A percentile compares a stretch with the other conserved stretches of the same genome.
These are phyloP conservation scores for Drosophila grimshawi DNA, from an alignment of 1,140 invertebrate genomes.

Conservation along the genomic window DNA sequence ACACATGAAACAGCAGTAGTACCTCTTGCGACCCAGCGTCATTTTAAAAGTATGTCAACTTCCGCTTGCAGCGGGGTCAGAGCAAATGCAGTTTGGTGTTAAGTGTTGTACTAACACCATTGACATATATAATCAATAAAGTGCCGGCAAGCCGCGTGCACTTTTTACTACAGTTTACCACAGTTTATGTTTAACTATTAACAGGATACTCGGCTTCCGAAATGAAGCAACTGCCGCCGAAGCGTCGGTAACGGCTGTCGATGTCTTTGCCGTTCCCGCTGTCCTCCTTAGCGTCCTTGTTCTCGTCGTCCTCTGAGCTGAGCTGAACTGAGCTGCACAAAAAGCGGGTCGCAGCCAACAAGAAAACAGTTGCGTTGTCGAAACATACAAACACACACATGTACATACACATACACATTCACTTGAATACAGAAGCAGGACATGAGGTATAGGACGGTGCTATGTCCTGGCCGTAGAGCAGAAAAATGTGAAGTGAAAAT, in stretches of 20 bases:
- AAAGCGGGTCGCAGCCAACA: slow-evolving; percentile 67
- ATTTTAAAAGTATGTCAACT: slow-evolving; percentile 63
- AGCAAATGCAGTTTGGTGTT: slow-evolving; percentile 37
- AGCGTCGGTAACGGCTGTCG: slow-evolving; percentile 9
- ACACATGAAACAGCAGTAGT: slow-evolving; percentile 7
- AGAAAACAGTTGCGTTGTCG: slow-evolving; percentile 67
- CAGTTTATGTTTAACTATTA: slow-evolving; percentile 82
- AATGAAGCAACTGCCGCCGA: slow-evolving; percentile 69
- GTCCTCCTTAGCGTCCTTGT: slow-evolving; percentile 1
- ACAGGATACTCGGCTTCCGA: slow-evolving; percentile 73
- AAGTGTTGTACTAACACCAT: slow-evolving; percentile 18
- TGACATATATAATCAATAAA: slow-evolving; percentile 66
- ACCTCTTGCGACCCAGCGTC: slow-evolving; percentile 7
- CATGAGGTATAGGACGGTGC: slow-evolving; percentile 44
- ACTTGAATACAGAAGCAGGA: background rate
- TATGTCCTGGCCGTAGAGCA: slow-evolving; percentile 59
- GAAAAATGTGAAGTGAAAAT: slow-evolving; percentile 65
- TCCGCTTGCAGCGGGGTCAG: slow-evolving; percentile 45
- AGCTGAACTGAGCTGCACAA: slow-evolving; percentile 26
- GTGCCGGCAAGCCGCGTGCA: slow-evolving; percentile 52
- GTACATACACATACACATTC: background rate
- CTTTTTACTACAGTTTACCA: slow-evolving; percentile 78
- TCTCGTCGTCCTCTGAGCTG: background rate
- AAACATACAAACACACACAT: slow-evolving; percentile 19
- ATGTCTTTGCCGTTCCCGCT: background rate